Base-by-base conservation (phyloP, 2,797 vertebrate species). In the Mormyrus proboscirostris region DNA sequence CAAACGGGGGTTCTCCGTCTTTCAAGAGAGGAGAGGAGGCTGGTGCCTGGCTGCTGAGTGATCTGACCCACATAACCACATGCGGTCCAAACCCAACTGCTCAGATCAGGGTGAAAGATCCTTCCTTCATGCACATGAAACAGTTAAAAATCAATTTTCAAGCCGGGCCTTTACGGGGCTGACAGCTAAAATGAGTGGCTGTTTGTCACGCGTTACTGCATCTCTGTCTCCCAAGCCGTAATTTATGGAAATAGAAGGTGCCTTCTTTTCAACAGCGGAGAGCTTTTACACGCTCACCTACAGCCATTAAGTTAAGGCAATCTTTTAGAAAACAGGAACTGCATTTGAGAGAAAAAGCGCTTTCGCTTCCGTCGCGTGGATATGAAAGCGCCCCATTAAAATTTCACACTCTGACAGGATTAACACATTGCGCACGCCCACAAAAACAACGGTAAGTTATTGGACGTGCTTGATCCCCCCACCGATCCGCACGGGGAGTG, bases 321-420 rank as follows among this genome's bases (percentile, higher is more conserved):
- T 9, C 82, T 89, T 86, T 86, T 86, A 14, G 41, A 89, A 73
- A 89, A 49, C n/a, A 49, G 38, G 38, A 87, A n/a, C 90, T 92
- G 88, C 16, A 25, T 22, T 6, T 47, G 86, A 88, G 16, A 47
- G 29, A 49, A 33, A 88, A 69, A 65, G 10, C 9, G 38, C 12
- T 16, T 14, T 62, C 1, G n/a, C 38, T 65, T 62, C 53, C 2
- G 33, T 87, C 25, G 29, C 65, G 1, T 73, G 65, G 86, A 65
- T 8, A 88, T 88, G 57, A 47, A 57, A 44, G 86, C 33, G 16
- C 55, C 16, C 55, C 86, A 62, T 88, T 88, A 62, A 88, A 88
- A 88, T 65, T 88, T 88, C 86, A 88, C 86, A 88, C 86, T 62
- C 44, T 62, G 57, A 73, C 83, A 53, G 47, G 59, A 69, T 89